Percentiles rank a stretch among this genome's conserved stretches.
Evolutionary conservation across 2,797 vertebrate genomes (phyloP).

Genomic region (Micropoecilia bifurca): DNA sequence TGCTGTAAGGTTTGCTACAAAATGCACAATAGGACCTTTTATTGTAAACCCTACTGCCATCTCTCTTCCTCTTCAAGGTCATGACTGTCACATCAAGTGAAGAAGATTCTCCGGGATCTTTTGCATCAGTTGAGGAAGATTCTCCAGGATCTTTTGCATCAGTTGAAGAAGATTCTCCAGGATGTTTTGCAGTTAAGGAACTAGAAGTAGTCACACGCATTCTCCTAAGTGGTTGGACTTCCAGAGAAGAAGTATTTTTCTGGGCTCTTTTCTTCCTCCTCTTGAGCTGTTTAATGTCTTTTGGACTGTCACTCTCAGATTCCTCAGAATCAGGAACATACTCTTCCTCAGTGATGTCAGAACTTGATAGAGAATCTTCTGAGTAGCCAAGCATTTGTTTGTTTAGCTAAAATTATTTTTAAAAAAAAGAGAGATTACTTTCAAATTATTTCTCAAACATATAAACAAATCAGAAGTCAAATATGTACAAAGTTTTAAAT

Average conservation of each 20-base stretch:
- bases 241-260: background rate
- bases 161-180: no score
- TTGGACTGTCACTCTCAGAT: slow-evolving; percentile 2
- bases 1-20: no score
- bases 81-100: no score
- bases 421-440: background rate
- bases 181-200: no score
- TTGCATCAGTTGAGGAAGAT: no score
- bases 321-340: background rate
- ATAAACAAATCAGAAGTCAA: background rate
- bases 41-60: no score
- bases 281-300: background rate
- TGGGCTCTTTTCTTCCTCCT: background rate
- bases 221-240: slow-evolving; percentile 6
- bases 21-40: no score
- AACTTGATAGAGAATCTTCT: background rate
- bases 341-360: background rate
- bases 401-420: background rate
- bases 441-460: background rate
- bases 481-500: background rate
- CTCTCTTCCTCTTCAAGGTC: no score
- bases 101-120: no score
- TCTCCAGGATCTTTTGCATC: no score
- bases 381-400: slow-evolving; percentile 1
- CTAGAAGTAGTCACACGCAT: background rate